Evolutionary conservation across 2,888 invertebrate species (phyloP).

Genomic region (Cheilosia grossa): DNA sequence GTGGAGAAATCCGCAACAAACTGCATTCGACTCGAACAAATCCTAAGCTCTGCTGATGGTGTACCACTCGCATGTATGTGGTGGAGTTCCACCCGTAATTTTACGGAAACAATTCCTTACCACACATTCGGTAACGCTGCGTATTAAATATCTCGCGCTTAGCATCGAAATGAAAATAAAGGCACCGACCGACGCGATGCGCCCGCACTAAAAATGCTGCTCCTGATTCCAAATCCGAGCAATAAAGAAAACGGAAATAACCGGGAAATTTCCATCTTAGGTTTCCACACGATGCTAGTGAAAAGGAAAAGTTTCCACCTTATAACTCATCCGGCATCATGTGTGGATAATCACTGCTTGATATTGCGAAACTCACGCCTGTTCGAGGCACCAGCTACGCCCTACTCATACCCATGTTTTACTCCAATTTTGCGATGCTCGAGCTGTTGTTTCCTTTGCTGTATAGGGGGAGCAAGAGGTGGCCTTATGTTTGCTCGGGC

Average conservation of each 20-base stretch:
- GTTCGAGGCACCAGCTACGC: background rate
- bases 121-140: background rate
- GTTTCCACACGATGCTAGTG: slow-evolving; percentile 22
- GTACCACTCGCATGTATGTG: too few species aligned
- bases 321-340: slow-evolving; percentile 67
- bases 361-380: slow-evolving; percentile 30
- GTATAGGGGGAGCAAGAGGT: background rate
- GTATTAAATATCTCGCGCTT: slow-evolving; percentile 6
- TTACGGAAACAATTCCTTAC: background rate
- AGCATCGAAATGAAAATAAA: background rate
- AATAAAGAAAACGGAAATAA: slow-evolving; percentile 16
- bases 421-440: slow-evolving; percentile 1
- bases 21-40: too few species aligned
- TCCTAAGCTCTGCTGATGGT: too few species aligned
- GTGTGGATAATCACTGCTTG: slow-evolving; percentile 64
- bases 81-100: too few species aligned
- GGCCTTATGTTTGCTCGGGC: slow-evolving; percentile 16
- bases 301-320: slow-evolving; percentile 33
- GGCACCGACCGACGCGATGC: too few species aligned
- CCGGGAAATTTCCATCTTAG: slow-evolving; percentile 24
- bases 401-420: background rate
- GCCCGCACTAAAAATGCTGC: background rate
- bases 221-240: slow-evolving; percentile 15
- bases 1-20: too few species aligned
- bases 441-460: slow-evolving; percentile 26